Base-by-base conservation (phyloP, 2,113 vertebrate species). In the Sisor rabdophorus region DNA sequence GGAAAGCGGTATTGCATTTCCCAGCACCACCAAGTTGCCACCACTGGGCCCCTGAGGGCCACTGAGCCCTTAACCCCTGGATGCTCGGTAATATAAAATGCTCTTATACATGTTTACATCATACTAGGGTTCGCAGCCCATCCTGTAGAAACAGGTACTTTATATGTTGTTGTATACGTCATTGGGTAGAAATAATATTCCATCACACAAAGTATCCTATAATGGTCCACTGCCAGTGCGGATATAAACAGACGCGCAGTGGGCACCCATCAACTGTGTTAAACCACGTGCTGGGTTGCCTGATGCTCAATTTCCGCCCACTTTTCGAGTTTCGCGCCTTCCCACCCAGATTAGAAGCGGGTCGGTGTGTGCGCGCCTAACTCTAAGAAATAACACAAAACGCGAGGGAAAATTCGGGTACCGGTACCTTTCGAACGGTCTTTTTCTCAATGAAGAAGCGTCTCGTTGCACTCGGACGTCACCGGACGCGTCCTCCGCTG, bases 381-480 rank as follows among this genome's bases (percentile, higher is more conserved):
- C 40, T 10, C 9, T 7, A 3, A 36, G 32, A 1, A 16, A 13
- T 22, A 15, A 15, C 2, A 22, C 2, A 22, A 1, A n/a, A n/a
- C n/a, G n/a, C n/a, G n/a, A n/a, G n/a, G n/a, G n/a, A 3, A 20
- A 32, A 4, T 0, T 24, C 40, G 1, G 2, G 48, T 11, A 13
- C 19, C 0, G 63, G 44, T 85, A 92, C 91, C 91, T 88, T 83
- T 88, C 84, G 53, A 87, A 52, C 0, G 86, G 71, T 90, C 91
- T 88, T 85, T 92, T 93, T 78, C 89, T 89, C 67, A 67, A 82
- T 28, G 30, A 22, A 44, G 54, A 82, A 53, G 78, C 84, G 28
- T 86, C 86, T 55, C 73, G 83, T 7, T 81, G 55, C 40, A 83
- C 65, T 55, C 40, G 83, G 30, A 79, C 85, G 30, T 72, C 56